Conservation (phyloP, 2,888 invertebrate species). For the Morinoia aosen region DNA sequence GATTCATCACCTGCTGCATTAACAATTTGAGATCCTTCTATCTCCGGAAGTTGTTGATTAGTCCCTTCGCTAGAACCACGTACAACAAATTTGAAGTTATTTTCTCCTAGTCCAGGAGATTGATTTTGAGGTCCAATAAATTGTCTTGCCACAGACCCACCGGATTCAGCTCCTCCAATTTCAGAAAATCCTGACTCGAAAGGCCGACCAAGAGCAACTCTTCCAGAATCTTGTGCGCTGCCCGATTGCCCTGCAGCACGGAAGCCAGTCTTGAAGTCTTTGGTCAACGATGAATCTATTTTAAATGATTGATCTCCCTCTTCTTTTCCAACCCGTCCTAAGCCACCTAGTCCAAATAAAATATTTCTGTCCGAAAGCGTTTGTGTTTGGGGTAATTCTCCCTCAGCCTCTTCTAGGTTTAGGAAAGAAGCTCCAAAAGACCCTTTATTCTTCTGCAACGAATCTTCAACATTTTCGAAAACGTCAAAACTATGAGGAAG, state of each 20-base stretch:
- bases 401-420: neutral
- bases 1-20: neutral
- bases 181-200: too few species aligned
- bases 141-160: neutral
- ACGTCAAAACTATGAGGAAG: neutral
- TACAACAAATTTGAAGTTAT: neutral
- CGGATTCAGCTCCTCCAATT: too few species aligned
- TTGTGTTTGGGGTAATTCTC: neutral
- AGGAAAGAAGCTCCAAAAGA: neutral
- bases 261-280: neutral
- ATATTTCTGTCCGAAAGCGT: neutral
- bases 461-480: neutral
- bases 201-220: too few species aligned
- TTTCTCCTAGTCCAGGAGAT: neutral
- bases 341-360: neutral
- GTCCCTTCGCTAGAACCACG: neutral
- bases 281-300: neutral
- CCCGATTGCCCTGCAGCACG: neutral
- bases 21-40: neutral
- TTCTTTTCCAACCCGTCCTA: neutral
- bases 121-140: neutral
- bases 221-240: neutral
- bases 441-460: neutral
- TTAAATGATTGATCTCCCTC: constrained; percentile 1
- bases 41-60: neutral